Base-by-base conservation (phyloP, 2,797 vertebrate species). In the Myotis pilosus region DNA sequence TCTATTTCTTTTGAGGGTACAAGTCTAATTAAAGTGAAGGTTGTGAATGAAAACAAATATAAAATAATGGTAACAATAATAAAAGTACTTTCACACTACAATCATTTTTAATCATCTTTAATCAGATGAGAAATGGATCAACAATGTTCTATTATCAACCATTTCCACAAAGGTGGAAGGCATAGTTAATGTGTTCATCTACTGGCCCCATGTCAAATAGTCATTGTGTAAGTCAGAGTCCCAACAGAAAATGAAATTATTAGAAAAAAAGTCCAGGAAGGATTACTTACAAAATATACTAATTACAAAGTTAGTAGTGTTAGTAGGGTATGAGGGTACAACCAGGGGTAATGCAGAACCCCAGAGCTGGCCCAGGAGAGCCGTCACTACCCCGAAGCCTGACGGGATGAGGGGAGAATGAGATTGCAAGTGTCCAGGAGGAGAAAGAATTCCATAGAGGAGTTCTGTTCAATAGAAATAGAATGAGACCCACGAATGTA, bases 1-100 rank as follows among this genome's bases (percentile, higher is more conserved):
- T 66, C 47, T 80, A 89, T 60, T 92, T 4, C 41, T 79, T 44
- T 41, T 69, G 36, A 92, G 76, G 16, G 16, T 49, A 53, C 7
- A 91, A 57, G 7, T 81, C 44, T 76, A 89, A 87, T 64, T 23
- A 44, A 94, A 90, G 22, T 66, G 47, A 94, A 69, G 68, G 23
- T 8, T n/a, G 16, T 33, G 1, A 4, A 80, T n/a, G 22, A 11
- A 74, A 30, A 51, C 3, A 68, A 68, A 84, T n/a, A 69, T 19
- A 80, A 75, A 82, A n/a, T 33, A 75, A 84, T 64, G 22, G 41
- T 25, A 68, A 44, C 20, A 92, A 79, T 8, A 82, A 71, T 76
- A 88, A 93, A 53, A 85, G 17, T n/a, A 17, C 1, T 81, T 88
- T 76, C 30, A 94, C 5, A 15, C 30, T 75, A 41, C 47, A 71